phyloP scores from a whole-genome alignment of 2,797 vertebrate species.

The Pipistrellus nathusii region DNA sequence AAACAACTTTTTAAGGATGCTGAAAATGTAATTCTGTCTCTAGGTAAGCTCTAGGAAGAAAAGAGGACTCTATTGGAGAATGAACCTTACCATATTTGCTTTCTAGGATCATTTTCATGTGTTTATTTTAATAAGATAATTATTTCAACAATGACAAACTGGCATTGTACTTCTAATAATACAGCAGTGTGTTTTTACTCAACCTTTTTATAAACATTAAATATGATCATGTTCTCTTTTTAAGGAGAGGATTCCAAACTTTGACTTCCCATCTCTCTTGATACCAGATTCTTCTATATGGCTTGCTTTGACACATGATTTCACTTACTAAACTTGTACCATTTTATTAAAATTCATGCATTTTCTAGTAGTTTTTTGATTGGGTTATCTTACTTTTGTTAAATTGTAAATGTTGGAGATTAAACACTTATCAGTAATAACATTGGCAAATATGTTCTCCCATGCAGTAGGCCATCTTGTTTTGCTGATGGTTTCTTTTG shows the following conservation, averaged over 20 bases:
- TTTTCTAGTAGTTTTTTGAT: not conserved
- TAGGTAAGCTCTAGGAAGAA: slow-evolving; percentile 14
- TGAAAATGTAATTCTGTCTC: not conserved
- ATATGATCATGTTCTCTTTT: not conserved
- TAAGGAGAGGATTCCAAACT: not conserved
- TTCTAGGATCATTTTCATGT: slow-evolving; percentile 8
- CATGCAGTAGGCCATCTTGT: too few species aligned
- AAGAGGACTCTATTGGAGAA: not conserved
- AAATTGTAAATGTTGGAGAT: too few species aligned
- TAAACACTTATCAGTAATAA: too few species aligned
- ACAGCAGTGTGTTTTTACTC: not conserved
- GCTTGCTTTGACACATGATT: not conserved
- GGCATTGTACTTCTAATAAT: not conserved
- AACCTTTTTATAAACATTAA: not conserved
- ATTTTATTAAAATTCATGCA: not conserved
- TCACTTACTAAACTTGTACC: not conserved
- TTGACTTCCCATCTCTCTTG: not conserved
- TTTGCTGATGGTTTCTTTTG: too few species aligned
- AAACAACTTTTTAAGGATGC: not conserved
- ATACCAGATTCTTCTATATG: not conserved
- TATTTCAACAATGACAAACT: slow-evolving; percentile 35
- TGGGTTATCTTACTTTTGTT: too few species aligned
- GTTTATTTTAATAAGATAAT: not conserved
- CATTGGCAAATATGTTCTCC: too few species aligned
- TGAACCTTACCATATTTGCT: not conserved